phyloP scores from a whole-genome alignment of 2,888 invertebrate genomes.

The Philonicus albiceps region DNA sequence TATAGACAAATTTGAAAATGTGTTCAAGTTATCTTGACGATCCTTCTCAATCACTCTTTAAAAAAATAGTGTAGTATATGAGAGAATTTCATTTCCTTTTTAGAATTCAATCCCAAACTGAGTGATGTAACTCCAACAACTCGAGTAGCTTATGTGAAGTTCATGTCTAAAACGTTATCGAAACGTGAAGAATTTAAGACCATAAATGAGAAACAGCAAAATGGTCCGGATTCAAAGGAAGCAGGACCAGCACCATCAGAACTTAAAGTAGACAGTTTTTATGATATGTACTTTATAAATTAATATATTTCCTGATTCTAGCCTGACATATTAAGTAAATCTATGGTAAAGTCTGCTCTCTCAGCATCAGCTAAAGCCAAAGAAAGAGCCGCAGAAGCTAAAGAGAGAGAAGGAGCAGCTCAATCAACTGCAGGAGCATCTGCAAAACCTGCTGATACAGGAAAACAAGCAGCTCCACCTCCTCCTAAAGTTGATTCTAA shows the following conservation, averaged over 20 bases:
- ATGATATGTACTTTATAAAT: neutral
- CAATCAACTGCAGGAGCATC: conserved; percentile 44
- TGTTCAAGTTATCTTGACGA: no score
- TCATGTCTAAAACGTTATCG: conserved; percentile 79
- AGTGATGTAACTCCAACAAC: conserved; percentile 79
- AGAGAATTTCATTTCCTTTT: neutral
- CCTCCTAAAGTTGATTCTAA: conserved; percentile 52
- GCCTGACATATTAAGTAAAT: neutral
- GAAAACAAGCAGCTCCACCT: conserved; percentile 52
- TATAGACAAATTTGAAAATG: no score
- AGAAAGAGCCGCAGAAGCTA: neutral
- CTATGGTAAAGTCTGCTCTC: conserved; percentile 37
- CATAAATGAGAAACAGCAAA: conserved; percentile 40
- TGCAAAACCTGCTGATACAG: conserved; percentile 22
- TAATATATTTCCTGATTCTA: neutral
- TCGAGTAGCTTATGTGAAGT: conserved; percentile 86
- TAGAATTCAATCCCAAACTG: conserved; percentile 83
- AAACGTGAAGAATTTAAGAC: conserved; percentile 57
- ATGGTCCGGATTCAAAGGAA: neutral
- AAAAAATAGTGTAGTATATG: no score
- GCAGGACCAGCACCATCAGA: neutral
- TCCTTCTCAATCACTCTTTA: no score
- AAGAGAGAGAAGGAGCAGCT: neutral
- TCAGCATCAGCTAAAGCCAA: conserved; percentile 4
- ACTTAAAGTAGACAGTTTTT: neutral